Percentiles rank a stretch among this genome's conserved stretches.
phyloP scores from a whole-genome alignment of 2,113 vertebrate genomes.

The Picathartes gymnocephalus region DNA sequence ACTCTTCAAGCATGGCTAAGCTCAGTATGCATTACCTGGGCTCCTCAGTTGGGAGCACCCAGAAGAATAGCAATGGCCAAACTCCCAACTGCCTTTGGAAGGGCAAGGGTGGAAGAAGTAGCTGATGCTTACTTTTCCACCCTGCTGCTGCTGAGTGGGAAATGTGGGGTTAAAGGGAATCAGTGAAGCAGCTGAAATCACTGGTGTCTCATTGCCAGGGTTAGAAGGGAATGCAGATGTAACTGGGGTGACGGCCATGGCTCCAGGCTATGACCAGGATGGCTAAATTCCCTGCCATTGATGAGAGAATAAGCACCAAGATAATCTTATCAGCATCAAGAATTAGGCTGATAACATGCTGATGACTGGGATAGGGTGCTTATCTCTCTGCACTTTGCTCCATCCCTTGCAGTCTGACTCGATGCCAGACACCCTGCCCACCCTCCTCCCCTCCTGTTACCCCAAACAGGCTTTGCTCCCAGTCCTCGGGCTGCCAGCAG shows the following conservation, averaged over 20 bases:
- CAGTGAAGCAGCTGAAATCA: neutral
- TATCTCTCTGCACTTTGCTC: constrained; percentile 26
- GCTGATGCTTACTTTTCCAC: neutral
- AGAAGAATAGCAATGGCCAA: neutral
- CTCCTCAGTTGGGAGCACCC: neutral
- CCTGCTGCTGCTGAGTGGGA: neutral
- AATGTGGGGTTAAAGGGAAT: neutral
- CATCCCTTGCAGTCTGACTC: neutral
- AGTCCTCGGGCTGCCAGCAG: neutral
- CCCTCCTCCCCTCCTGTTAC: neutral
- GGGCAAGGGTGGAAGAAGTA: neutral
- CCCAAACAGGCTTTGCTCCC: constrained; percentile 7
- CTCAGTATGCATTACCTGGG: neutral
- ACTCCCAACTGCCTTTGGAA: neutral
- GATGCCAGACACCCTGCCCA: neutral
- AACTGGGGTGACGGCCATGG: neutral
- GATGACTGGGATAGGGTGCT: neutral
- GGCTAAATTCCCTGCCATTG: neutral
- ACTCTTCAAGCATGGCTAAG: neutral
- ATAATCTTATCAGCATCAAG: neutral
- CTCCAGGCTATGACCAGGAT: neutral
- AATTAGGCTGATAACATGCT: neutral
- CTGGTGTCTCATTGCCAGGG: neutral
- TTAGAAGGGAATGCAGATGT: neutral
- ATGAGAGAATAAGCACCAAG: neutral